Conservation (phyloP, 1,140 invertebrate species). For the Drosophila rhopaloa region DNA sequence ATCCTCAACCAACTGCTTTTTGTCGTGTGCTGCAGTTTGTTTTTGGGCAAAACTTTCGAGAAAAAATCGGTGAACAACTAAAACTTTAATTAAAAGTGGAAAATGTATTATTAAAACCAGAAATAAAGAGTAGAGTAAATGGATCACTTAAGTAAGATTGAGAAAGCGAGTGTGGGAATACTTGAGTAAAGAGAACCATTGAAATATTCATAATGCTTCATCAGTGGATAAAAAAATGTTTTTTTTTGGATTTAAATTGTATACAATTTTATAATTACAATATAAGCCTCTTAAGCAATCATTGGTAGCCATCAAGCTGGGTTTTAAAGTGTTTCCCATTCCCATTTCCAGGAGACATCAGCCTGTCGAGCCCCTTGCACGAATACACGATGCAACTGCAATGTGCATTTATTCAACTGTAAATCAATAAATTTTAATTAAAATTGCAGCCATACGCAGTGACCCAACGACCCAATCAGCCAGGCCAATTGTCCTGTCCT, state of each 20-base stretch:
- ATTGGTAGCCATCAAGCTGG: too few relatives aligned
- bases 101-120: slow-evolving; percentile 77
- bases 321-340: neutral
- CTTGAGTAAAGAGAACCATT: too few relatives aligned
- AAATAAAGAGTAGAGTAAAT: slow-evolving; percentile 31
- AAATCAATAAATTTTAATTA: slow-evolving; percentile 83
- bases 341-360: slow-evolving; percentile 10
- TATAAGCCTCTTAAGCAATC: too few relatives aligned
- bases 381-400: slow-evolving; percentile 43
- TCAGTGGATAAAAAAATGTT: neutral
- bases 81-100: slow-evolving; percentile 81
- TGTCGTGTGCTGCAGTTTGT: slow-evolving; percentile 30
- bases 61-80: slow-evolving; percentile 71
- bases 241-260: neutral
- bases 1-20: slow-evolving; percentile 34
- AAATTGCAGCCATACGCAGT: slow-evolving; percentile 72
- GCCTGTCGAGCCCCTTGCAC: slow-evolving; percentile 8
- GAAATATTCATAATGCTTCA: too few relatives aligned
- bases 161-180: slow-evolving; percentile 1
- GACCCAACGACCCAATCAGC: slow-evolving; percentile 42
- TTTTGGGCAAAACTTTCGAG: slow-evolving; percentile 47
- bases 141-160: slow-evolving; percentile 4
- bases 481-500: slow-evolving; percentile 61
- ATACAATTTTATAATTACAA: too few relatives aligned
- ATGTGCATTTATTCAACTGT: slow-evolving; percentile 77